Evolutionary conservation across 2,888 invertebrate species (phyloP), one percentile per base, ranked within the genome.

Genomic region (Xestia rhomboidea): DNA sequence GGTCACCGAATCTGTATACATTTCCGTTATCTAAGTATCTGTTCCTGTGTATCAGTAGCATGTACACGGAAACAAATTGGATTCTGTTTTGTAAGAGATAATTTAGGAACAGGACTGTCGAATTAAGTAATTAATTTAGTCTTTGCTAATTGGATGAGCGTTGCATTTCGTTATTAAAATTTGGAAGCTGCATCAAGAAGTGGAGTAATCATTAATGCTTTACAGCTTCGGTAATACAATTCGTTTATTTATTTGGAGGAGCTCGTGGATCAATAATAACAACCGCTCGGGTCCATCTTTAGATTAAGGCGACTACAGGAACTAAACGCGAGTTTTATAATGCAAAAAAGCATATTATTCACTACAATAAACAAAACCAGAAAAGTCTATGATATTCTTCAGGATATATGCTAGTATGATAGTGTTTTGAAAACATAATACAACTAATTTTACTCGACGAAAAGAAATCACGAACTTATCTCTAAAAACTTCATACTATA

Each of bases 1-100:
- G 84, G 85, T 87, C 81, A 87, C 76, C 54, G 68, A 79, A 74
- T 84, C 74, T 77, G 77, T 83, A 77, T 73, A 83, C 73, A 70
- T 82, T 71, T 74, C 70, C 74, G 77, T 81, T 88, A 87, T 88
- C 88, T 77, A 68, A 73, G 70, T 72, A 64, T 76, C 64, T 68
- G 72, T 88, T 86, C 78, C 88, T 83, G 84, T 77, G 49, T 27
- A 82, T 67, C 69, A 68, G 62, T 68, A 67, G 64, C 54, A 68
- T 79, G 34, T 51, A 74, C 68, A 41, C 77, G 62, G 77, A 82
- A 82, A 73, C 67, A n/a, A 71, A 18, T 66, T 57, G 1, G 72
- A 30, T 51, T 34, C 60, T 51, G 49, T 68, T 82, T 82, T 57
- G 27, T 38, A 82, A 76, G 13, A 73, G 21, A 77, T 77, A 44